Evolutionary conservation across 2,113 vertebrate species (phyloP).

Genomic region (Gnathonemus echidnorhynchus): DNA sequence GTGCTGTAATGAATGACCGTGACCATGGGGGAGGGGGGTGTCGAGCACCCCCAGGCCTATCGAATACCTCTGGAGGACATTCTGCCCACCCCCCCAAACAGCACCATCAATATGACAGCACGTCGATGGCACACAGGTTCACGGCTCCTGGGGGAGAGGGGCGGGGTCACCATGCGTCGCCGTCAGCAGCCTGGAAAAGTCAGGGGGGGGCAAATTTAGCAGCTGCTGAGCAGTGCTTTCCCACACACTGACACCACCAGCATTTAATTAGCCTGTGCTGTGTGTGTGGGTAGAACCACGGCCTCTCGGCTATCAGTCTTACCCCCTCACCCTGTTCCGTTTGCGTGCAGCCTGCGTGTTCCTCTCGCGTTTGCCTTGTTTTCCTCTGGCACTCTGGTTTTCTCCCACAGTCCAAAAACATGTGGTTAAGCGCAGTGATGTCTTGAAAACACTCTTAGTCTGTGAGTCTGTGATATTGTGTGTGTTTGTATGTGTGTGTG

Average conservation of each 20-base stretch:
- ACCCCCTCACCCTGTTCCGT: neutral
- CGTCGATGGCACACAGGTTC: neutral
- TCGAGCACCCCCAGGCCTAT: neutral
- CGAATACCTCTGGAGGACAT: neutral
- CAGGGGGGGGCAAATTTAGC: neutral
- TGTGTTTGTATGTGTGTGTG: neutral
- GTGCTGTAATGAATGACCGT: neutral
- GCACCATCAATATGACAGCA: neutral
- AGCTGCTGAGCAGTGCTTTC: neutral
- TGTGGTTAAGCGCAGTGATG: neutral
- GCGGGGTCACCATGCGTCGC: neutral
- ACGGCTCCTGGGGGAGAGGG: neutral
- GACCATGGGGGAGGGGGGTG: neutral
- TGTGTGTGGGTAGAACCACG: neutral
- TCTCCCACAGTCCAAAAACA: neutral
- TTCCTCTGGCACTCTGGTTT: neutral
- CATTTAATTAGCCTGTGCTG: neutral
- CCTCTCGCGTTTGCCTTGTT: neutral
- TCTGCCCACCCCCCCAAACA: neutral
- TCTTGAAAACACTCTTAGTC: neutral
- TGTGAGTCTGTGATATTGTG: neutral
- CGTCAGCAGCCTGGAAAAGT: neutral
- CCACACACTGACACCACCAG: neutral
- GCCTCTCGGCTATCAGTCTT: neutral
- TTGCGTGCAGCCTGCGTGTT: neutral